Evolutionary conservation across 1,140 invertebrate species (phyloP), one percentile per base, ranked within the genome.

Genomic region (Bacillus rossius): DNA sequence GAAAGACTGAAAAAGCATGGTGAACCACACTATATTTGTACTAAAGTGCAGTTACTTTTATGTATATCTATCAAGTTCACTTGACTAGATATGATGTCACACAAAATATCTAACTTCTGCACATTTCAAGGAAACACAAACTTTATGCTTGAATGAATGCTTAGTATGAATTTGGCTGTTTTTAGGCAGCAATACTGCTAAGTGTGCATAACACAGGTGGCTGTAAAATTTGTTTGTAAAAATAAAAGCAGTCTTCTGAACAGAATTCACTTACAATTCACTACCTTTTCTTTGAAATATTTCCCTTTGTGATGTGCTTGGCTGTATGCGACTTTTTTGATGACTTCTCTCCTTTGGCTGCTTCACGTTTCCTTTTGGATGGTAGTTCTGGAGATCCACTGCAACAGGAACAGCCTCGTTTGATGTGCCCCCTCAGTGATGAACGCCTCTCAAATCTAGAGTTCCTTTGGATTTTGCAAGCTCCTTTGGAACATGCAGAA

Each of bases 21-120:
- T 51, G 47, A 57, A 34, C 55, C 47, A 57, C 55, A 57, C 55
- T 29, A 57, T 34, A 29, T 59, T 60, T 60, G 58, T 60, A 60
- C 58, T 60, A 60, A 60, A 60, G 58, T 60, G 58, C 41, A 60
- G 58, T 54, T 55, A 40, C 34, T 43, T 40, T 60, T 52, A 48
- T 43, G 8, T 49, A 34, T 43, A 60, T 55, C 26, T 55, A 60
- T 55, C 26, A 48, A 43, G 49, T 40, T 42, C 41, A 40, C 43
- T 37, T 60, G 58, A 60, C 58, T 60, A 60, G 58, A 60, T 60
- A 25, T 25, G 23, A 55, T 40, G 51, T 48, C 34, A 60, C 51
- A 43, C 48, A 60, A 47, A 5, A 47, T 47, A 43, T 25, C 55
- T 48, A 8, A 43, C 26, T 14, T 49, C 25, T 45, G 16, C 20